Conservation (phyloP, 2,888 invertebrate species). For the Nemotelus nigrinus region DNA sequence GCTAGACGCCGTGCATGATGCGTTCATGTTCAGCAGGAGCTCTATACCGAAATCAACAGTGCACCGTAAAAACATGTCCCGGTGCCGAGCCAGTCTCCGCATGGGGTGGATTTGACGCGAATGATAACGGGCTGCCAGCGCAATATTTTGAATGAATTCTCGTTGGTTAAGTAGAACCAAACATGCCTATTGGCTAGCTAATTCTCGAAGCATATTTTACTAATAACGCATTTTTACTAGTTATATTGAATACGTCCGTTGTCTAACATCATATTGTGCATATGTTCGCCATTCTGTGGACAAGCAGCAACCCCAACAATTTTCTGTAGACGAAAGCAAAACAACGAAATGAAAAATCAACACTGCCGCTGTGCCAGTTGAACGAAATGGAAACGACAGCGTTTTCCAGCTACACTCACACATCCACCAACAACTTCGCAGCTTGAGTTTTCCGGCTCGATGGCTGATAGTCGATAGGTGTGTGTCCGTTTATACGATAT, state of each 20-base stretch:
- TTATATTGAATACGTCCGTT: too few relatives aligned
- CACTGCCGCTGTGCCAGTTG: conserved; percentile 28
- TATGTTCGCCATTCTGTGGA: too few relatives aligned
- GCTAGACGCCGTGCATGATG: neutral
- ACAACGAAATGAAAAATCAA: conserved; percentile 33
- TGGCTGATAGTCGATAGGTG: conserved; percentile 23
- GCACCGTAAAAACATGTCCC: neutral
- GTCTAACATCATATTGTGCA: too few relatives aligned
- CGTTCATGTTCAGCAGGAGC: conserved; percentile 1
- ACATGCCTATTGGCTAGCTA: too few relatives aligned
- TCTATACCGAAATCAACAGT: conserved; percentile 13
- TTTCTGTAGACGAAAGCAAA: too few relatives aligned
- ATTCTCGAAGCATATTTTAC: too few relatives aligned
- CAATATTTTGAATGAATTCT: too few relatives aligned
- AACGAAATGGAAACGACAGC: conserved; percentile 33
- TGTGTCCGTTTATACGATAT: neutral
- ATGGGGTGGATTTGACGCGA: neutral
- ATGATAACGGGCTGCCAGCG: neutral
- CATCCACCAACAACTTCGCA: conserved; percentile 5
- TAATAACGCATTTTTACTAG: too few relatives aligned
- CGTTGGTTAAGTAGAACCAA: too few relatives aligned
- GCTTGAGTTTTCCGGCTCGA: conserved; percentile 39
- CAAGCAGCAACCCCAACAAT: too few relatives aligned
- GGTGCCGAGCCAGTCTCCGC: neutral
- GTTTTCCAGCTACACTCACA: conserved; percentile 37